phyloP scores from a whole-genome alignment of 2,113 vertebrate genomes.

The Corythoichthys haematopterus region DNA sequence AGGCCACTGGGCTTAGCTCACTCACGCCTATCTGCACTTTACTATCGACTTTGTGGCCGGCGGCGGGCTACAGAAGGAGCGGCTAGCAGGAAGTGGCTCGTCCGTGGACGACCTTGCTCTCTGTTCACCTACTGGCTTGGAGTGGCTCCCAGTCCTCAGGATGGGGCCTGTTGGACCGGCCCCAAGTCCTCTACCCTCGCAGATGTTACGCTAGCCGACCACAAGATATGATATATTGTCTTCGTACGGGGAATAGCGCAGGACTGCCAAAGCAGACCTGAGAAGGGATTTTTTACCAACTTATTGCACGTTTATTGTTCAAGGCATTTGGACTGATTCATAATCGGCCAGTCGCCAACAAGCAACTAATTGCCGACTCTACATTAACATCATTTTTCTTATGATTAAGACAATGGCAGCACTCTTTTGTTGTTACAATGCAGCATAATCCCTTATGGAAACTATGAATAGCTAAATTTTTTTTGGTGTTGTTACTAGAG shows the following conservation, averaged over 20 bases:
- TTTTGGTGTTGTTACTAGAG: neutral
- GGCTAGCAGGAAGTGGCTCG: constrained; percentile 64
- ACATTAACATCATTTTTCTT: neutral
- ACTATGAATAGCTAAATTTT: neutral
- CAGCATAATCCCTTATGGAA: neutral
- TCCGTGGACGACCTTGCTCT: constrained; percentile 79
- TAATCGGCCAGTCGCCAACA: neutral
- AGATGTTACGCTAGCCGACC: constrained; percentile 71
- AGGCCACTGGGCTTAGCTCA: constrained; percentile 57
- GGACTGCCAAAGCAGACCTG: constrained; percentile 1
- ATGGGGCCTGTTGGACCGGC: constrained; percentile 73
- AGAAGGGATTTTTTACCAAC: neutral
- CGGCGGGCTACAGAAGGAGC: constrained; percentile 49
- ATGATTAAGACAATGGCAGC: neutral
- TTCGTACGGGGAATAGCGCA: constrained; percentile 20
- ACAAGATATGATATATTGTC: constrained; percentile 71
- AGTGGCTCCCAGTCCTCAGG: constrained; percentile 76
- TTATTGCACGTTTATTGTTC: neutral
- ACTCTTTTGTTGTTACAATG: neutral
- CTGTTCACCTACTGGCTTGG: constrained; percentile 77
- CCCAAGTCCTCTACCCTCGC: constrained; percentile 77
- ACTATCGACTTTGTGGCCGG: constrained; percentile 55
- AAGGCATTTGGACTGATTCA: neutral
- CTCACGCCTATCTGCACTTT: constrained; percentile 63
- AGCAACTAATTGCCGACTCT: neutral